Base-by-base conservation (phyloP, 1,140 invertebrate species). In the Bombus soroeensis region DNA sequence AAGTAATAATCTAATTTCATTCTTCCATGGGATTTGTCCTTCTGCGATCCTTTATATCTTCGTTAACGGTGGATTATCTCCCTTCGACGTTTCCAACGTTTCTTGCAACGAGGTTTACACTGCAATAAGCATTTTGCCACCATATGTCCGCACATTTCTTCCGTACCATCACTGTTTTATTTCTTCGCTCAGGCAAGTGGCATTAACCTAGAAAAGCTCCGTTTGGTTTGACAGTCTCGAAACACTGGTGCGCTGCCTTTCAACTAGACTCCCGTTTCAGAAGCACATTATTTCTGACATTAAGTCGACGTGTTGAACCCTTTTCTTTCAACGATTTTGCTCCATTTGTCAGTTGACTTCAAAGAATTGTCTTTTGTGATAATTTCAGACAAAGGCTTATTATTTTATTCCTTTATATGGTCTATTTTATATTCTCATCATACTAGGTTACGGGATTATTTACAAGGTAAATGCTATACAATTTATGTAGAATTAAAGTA, bases 151-250 rank as follows among this genome's bases (percentile, higher is more conserved):
- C 68, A 8, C 37, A 18, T 43, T 70, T 43, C 79, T 81, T 81
- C 47, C 82, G 37, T 22, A 13, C 12, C 75, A 43, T 70, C 68
- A 39, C 68, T 62, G 32, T 39, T 81, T 72, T 73, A 81, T 25
- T 72, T 37, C 70, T 28, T 53, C 74, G 28, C 53, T 73, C 79
- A 34, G 53, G 59, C 37, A 32, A 57, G 68, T 78, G 82, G 82
- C 57, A 83, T 83, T 83, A 77, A 68, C 74, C 82, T 78, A 66
- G 82, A 77, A 77, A 83, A 57, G 74, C 82, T 39, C 39, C 53
- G 80, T 78, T 78, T 75, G 74, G 64, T 57, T 32, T 41, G 64
- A 70, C 53, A 62, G 15, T 22, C 18, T 28, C 47, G 72, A 34
- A 43, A 74, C 57, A 59, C n/a, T 18, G 34, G 71, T n/a, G 25